Percentiles rank a stretch among this genome's conserved stretches.
Conservation (phyloP, 2,888 invertebrate genomes). For the Parnassius smintheus region DNA sequence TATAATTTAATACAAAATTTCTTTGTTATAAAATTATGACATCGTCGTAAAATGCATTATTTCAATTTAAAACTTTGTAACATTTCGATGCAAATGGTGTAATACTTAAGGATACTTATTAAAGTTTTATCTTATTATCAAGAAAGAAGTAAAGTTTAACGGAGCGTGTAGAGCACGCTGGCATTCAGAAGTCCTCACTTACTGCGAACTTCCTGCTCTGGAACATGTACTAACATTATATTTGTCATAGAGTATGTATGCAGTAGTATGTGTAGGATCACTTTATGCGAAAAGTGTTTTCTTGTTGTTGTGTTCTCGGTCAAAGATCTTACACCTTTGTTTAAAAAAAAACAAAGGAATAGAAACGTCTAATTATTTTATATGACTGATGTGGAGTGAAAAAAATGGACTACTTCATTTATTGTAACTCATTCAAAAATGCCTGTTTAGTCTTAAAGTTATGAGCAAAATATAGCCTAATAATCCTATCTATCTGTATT, state of each 20-base stretch:
- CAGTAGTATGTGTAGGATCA: no score
- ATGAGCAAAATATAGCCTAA: no score
- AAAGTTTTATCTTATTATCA: slow-evolving; percentile 48
- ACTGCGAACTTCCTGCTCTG: slow-evolving; percentile 55
- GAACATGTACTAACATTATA: neutral
- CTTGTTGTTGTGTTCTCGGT: slow-evolving; percentile 2
- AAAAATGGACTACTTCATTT: no score
- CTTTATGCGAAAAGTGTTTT: neutral
- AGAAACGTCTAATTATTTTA: no score
- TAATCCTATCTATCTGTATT: no score
- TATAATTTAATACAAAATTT: no score
- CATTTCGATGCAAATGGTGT: slow-evolving; percentile 5
- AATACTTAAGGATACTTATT: slow-evolving; percentile 34
- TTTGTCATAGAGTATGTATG: neutral
- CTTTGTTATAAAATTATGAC: no score
- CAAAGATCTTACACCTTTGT: neutral
- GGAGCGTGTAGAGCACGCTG: slow-evolving; percentile 45
- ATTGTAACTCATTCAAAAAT: no score
- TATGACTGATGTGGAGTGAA: no score
- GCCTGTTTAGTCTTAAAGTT: no score
- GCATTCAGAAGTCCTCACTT: slow-evolving; percentile 63
- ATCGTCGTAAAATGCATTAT: no score
- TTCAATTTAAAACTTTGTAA: neutral
- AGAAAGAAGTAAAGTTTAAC: slow-evolving; percentile 48
- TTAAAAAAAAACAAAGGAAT: no score